A percentile compares a stretch with the other conserved stretches of the same genome.
Conservation (phyloP, 2,113 vertebrate species). For the Glaucidium brasilianum region DNA sequence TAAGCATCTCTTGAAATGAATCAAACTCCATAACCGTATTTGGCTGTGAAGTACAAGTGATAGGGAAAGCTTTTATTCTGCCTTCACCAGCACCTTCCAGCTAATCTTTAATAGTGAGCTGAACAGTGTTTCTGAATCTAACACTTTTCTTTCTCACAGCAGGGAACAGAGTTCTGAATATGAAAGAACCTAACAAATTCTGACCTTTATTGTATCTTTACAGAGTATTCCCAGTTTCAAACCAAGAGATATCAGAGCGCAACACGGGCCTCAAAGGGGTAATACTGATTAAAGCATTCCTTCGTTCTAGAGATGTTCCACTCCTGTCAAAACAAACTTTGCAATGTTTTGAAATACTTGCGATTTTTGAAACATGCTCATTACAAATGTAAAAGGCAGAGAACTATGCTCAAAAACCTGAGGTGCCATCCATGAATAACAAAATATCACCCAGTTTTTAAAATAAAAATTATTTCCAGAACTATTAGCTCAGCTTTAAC, state of each 20-base stretch:
- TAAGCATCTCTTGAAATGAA: neutral
- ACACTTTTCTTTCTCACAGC: neutral
- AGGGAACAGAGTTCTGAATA: neutral
- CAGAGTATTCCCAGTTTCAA: conserved; percentile 44
- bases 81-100: neutral
- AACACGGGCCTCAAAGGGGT: neutral
- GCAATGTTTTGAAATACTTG: conserved; percentile 22
- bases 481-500: neutral
- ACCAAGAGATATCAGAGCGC: conserved; percentile 29
- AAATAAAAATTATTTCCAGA: neutral
- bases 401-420: neutral
- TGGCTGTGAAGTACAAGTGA: neutral
- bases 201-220: conserved; percentile 25
- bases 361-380: conserved; percentile 25
- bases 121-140: neutral
- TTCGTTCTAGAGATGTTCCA: neutral
- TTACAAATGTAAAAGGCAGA: conserved; percentile 13
- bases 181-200: conserved; percentile 8
- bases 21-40: neutral
- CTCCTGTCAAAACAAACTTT: conserved; percentile 64
- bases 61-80: neutral
- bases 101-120: neutral
- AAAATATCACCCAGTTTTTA: neutral
- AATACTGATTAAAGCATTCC: conserved; percentile 44
- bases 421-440: neutral